Evolutionary conservation across 2,113 vertebrate species (phyloP).

Genomic region (Notothenia rossii): DNA sequence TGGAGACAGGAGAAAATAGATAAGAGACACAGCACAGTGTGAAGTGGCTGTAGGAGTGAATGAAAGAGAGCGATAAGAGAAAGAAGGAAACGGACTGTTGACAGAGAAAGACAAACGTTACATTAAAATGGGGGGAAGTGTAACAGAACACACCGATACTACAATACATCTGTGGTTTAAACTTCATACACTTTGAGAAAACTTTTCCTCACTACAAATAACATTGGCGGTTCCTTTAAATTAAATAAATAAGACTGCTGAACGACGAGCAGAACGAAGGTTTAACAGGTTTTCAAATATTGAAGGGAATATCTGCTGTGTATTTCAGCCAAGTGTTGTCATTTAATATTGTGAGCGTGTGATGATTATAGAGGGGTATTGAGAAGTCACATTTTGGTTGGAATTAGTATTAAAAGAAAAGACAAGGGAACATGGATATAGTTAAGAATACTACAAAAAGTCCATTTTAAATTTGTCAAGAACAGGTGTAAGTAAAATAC

Average conservation of each 20-base stretch:
- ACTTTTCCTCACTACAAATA: not conserved
- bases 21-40: not conserved
- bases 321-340: not conserved
- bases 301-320: not conserved
- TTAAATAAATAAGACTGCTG: not conserved
- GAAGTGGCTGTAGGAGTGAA: not conserved
- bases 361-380: no score
- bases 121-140: not conserved
- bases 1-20: slow-evolving; percentile 22
- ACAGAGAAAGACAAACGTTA: not conserved
- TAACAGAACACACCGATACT: not conserved
- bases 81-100: not conserved
- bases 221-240: not conserved
- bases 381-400: no score
- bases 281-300: not conserved
- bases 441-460: not conserved
- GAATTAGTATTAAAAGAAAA: not conserved
- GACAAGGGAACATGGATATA: no score
- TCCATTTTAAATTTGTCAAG: no score
- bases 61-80: not conserved
- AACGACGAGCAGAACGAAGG: not conserved
- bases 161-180: not conserved
- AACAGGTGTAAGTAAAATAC: no score
- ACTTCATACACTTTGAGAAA: not conserved
- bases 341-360: not conserved